Evolutionary conservation across 2,888 invertebrate species (phyloP), one percentile per base, ranked within the genome.

Genomic region (Conus canariensis): DNA sequence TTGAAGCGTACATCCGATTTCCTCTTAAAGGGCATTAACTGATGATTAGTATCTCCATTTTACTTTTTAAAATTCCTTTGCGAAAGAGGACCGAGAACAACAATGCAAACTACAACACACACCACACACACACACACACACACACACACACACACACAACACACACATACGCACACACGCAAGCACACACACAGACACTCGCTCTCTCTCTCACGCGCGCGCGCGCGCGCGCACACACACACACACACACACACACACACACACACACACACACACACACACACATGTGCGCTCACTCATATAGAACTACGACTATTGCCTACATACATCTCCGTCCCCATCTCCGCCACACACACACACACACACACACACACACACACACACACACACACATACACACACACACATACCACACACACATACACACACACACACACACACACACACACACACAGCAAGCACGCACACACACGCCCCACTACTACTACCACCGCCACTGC

Each of bases 261-360:
- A 74, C 74, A 74, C 74, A 74, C 74, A 64, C n/a, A 74, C n/a
- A 74, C 74, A 74, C n/a, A 74, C 74, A 70, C 74, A 74, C 74
- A 25, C 0, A 45, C 4, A 45, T 45, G 45, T 45, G 45, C 45
- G 45, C 45, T 1, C 3, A 3, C 45, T 45, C 45, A 45, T 4
- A 45, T 45, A 45, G 1, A 45, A 45, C 45, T 45, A 45, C 45
- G 45, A 45, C 45, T 45, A 45, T 2, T 45, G 45, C 45, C 45
- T 45, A 45, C 45, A 45, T 3, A 45, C 45, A 45, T 45, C 45
- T 45, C 45, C 45, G 45, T 45, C 45, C 45, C 45, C 45, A 45
- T 45, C 45, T 45, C 45, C 45, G 45, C 45, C 45, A 45, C 45
- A 74, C 74, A 74, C 22, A 22, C 74, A 74, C 74, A 74, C 70